Evolutionary conservation across 2,888 invertebrate genomes (phyloP).

Genomic region (Hartigia nigra): DNA sequence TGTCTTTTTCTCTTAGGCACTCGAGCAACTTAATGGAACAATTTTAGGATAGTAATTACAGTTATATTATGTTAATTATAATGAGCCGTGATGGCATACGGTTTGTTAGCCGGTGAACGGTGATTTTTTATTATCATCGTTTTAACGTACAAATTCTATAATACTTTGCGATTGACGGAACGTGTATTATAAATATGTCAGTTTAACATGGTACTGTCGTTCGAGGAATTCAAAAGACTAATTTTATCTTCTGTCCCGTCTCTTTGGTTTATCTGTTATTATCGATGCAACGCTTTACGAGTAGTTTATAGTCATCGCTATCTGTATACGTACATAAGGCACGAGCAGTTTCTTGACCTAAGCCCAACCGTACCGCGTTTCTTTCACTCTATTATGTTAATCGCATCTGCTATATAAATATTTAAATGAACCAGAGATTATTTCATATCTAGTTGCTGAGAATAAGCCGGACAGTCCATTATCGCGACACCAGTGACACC

Average conservation of each 20-base stretch:
- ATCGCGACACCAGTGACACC: neutral
- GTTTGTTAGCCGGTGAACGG: neutral
- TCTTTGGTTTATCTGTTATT: neutral
- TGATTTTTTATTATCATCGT: neutral
- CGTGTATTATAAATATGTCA: neutral
- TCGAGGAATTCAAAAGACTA: neutral
- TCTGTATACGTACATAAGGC: neutral
- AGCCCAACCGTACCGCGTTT: constrained; percentile 16
- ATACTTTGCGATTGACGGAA: neutral
- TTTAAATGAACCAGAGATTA: constrained; percentile 17
- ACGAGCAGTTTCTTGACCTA: constrained; percentile 22
- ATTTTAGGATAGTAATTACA: neutral
- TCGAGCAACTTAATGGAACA: neutral
- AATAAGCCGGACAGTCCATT: neutral
- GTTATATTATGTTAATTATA: neutral
- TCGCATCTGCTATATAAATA: constrained; percentile 22
- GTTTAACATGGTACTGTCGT: neutral
- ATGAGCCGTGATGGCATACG: neutral
- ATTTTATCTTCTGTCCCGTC: neutral
- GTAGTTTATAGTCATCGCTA: neutral
- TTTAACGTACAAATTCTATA: neutral
- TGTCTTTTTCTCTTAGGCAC: neutral
- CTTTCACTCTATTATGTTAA: constrained; percentile 24
- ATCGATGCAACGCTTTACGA: neutral
- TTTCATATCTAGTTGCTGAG: neutral